Conservation (phyloP, 2,888 invertebrate species). For the Caenorhabditis sinica region DNA sequence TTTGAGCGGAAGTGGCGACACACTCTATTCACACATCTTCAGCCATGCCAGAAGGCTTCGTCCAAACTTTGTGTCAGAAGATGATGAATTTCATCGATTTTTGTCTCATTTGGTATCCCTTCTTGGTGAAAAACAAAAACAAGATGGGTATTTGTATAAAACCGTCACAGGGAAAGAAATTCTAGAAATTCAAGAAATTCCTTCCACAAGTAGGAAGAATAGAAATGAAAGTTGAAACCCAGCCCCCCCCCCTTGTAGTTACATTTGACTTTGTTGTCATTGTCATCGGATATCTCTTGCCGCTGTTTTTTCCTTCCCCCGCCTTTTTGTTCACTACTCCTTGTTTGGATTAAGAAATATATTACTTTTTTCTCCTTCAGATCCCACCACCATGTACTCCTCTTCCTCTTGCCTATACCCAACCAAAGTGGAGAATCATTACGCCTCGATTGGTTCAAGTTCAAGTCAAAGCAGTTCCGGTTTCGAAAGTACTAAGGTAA, state of each 20-base stretch:
- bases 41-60: too few relatives aligned
- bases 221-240: slow-evolving; percentile 28
- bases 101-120: neutral
- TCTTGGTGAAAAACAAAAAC: neutral
- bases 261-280: slow-evolving; percentile 38
- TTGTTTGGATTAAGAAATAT: neutral
- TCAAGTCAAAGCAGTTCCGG: slow-evolving; percentile 75
- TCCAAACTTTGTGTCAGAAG: too few relatives aligned
- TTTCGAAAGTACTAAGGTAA: slow-evolving; percentile 76
- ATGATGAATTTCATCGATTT: slow-evolving; percentile 22
- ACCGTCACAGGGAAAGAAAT: too few relatives aligned
- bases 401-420: slow-evolving; percentile 44
- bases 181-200: neutral
- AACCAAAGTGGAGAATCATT: slow-evolving; percentile 52
- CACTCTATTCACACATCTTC: slow-evolving; percentile 41
- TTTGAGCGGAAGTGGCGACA: slow-evolving; percentile 48
- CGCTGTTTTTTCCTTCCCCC: neutral
- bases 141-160: neutral
- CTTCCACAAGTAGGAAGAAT: neutral
- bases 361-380: slow-evolving; percentile 21
- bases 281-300: slow-evolving; percentile 26
- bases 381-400: slow-evolving; percentile 35
- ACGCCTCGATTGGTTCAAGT: slow-evolving; percentile 69
- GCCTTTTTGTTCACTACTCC: neutral
- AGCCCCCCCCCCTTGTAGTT: neutral